These are phyloP conservation scores for Leptestheria dahalacensis DNA, from an alignment of 1,140 invertebrate genomes.

Conservation along the genomic window DNA sequence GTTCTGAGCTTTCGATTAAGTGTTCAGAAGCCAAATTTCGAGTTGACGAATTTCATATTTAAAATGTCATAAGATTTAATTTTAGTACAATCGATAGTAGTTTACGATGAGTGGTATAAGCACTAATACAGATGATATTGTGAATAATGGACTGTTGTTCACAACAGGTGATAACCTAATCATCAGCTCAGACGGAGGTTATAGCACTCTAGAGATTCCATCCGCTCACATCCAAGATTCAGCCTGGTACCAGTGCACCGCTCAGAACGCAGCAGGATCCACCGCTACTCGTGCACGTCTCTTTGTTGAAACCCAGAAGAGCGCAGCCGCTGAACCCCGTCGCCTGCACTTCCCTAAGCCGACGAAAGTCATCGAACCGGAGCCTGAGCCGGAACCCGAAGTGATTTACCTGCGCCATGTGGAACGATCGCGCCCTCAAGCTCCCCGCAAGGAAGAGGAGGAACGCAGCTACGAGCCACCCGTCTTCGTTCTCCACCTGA, in stretches of 20 bases:
- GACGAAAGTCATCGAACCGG: conserved; percentile 82
- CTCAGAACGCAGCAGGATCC: conserved; percentile 87
- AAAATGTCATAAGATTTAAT: no score
- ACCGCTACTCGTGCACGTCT: conserved; percentile 85
- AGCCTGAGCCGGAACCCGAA: conserved; percentile 75
- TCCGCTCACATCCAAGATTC: conserved; percentile 64
- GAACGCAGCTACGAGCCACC: conserved; percentile 70
- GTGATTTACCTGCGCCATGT: conserved; percentile 82
- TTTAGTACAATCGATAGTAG: no score
- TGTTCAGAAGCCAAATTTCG: no score
- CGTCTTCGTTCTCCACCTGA: conserved; percentile 77
- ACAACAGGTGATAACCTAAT: conserved; percentile 47
- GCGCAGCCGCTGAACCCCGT: conserved; percentile 58
- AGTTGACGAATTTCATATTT: no score
- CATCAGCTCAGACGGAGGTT: conserved; percentile 65
- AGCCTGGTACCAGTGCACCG: conserved; percentile 95
- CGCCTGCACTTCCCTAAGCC: conserved; percentile 75
- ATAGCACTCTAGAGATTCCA: conserved; percentile 73
- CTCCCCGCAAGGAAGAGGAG: conserved; percentile 53
- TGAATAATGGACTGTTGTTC: no score
- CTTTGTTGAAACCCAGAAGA: conserved; percentile 66
- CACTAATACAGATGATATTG: no score
- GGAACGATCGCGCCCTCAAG: conserved; percentile 63
- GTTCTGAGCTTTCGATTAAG: no score
- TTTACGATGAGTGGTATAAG: no score